Percentiles rank a stretch among this genome's conserved stretches.
phyloP scores from a whole-genome alignment of 2,888 invertebrate species.

The Halictus quadricinctus region DNA sequence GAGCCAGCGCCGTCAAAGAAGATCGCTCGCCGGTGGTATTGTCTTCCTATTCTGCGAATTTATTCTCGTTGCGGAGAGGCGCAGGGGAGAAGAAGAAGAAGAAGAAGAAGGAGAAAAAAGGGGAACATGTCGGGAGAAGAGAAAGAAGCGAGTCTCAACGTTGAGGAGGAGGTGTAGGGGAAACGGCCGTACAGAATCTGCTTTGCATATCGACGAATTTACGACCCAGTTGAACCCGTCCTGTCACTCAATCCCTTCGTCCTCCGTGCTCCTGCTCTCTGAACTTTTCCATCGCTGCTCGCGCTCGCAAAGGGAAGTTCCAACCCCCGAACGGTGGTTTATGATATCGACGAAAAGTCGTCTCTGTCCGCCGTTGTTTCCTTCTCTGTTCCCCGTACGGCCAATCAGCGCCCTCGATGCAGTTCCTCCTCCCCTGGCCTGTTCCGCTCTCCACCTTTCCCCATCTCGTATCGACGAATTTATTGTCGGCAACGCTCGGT shows the following conservation, averaged over 20 bases:
- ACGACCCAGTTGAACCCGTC: slow-evolving; percentile 70
- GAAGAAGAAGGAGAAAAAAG: slow-evolving; percentile 12
- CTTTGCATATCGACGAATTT: slow-evolving; percentile 78
- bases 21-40: slow-evolving; percentile 28
- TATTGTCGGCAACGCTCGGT: slow-evolving; percentile 67
- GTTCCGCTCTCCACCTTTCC: slow-evolving; percentile 44
- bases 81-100: neutral
- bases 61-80: slow-evolving; percentile 25
- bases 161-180: slow-evolving; percentile 59
- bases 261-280: slow-evolving; percentile 4
- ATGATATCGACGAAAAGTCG: slow-evolving; percentile 75
- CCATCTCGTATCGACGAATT: slow-evolving; percentile 75
- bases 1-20: slow-evolving; percentile 33
- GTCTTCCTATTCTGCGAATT: slow-evolving; percentile 49
- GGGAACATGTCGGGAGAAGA: neutral
- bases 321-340: slow-evolving; percentile 70
- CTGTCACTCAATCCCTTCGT: slow-evolving; percentile 58
- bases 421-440: slow-evolving; percentile 31
- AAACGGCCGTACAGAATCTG: slow-evolving; percentile 59
- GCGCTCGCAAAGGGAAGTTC: slow-evolving; percentile 55
- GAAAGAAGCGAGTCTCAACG: slow-evolving; percentile 42
- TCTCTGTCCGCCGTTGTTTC: slow-evolving; percentile 27
- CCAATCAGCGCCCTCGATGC: slow-evolving; percentile 62
- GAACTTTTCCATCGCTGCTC: neutral
- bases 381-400: slow-evolving; percentile 42